A percentile compares a stretch with the other conserved stretches of the same genome.
phyloP scores from a whole-genome alignment of 2,888 invertebrate genomes.

The Reticulitermes lucifugus region DNA sequence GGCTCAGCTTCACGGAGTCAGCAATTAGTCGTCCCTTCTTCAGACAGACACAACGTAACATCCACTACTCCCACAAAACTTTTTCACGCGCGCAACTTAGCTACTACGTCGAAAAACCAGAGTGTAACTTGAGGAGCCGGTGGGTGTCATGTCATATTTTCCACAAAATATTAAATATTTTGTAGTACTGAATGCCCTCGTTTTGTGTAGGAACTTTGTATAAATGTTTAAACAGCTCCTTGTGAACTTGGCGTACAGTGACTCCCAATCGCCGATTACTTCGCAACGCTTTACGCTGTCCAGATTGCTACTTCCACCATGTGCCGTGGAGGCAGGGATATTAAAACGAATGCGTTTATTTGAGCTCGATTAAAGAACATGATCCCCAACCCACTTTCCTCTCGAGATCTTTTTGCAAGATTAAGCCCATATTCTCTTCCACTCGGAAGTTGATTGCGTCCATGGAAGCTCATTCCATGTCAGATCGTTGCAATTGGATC shows the following conservation, averaged over 20 bases:
- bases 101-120: too few species aligned
- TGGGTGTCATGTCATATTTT: too few species aligned
- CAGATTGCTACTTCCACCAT: not conserved
- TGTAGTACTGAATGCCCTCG: too few species aligned
- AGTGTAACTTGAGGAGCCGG: too few species aligned
- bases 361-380: constrained; percentile 27
- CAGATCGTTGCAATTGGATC: not conserved
- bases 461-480: not conserved
- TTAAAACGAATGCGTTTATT: constrained; percentile 20
- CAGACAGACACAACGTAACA: too few species aligned
- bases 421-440: constrained; percentile 4
- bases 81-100: too few species aligned
- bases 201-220: not conserved
- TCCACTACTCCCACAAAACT: too few species aligned
- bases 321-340: not conserved
- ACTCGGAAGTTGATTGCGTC: not conserved
- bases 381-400: not conserved
- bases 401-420: not conserved
- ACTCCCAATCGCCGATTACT: not conserved
- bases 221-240: not conserved
- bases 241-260: not conserved
- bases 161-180: too few species aligned
- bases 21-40: too few species aligned
- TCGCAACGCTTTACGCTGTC: not conserved
- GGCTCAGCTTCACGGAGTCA: too few species aligned